Evolutionary conservation across 2,797 vertebrate species (phyloP).

Genomic region (Oryzias dopingdopingensis): DNA sequence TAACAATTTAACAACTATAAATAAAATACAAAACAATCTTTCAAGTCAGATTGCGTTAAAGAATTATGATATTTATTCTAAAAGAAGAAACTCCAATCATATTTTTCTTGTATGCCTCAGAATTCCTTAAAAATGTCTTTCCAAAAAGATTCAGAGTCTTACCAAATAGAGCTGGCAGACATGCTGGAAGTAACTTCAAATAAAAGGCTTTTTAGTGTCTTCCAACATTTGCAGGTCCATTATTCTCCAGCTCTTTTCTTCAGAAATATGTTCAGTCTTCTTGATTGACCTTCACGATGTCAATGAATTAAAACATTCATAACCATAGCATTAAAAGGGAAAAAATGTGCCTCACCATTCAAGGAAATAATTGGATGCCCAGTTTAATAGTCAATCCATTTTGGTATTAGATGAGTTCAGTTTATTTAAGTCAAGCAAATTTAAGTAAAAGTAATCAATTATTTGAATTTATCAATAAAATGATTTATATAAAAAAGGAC

Average conservation of each 20-base stretch:
- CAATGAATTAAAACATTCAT: not conserved
- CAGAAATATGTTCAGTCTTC: not conserved
- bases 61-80: not conserved
- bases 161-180: not conserved
- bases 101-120: not conserved
- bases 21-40: not conserved
- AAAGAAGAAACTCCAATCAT: not conserved
- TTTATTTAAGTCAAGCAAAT: too few relatives aligned
- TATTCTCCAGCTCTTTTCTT: not conserved
- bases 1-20: too few relatives aligned
- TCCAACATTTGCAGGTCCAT: not conserved
- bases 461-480: too few relatives aligned
- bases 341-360: not conserved
- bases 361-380: not conserved
- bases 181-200: not conserved
- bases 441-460: too few relatives aligned
- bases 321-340: not conserved
- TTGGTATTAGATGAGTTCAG: too few relatives aligned
- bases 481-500: too few relatives aligned
- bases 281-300: not conserved
- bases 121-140: conserved; percentile 1
- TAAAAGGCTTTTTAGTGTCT: not conserved
- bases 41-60: not conserved
- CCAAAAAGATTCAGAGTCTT: conserved; percentile 1
- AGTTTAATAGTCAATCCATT: not conserved